A percentile compares a stretch with the other conserved stretches of the same genome.
These are phyloP conservation scores for Engraulis encrasicolus DNA, from an alignment of 2,113 vertebrate species.

Conservation along the genomic window DNA sequence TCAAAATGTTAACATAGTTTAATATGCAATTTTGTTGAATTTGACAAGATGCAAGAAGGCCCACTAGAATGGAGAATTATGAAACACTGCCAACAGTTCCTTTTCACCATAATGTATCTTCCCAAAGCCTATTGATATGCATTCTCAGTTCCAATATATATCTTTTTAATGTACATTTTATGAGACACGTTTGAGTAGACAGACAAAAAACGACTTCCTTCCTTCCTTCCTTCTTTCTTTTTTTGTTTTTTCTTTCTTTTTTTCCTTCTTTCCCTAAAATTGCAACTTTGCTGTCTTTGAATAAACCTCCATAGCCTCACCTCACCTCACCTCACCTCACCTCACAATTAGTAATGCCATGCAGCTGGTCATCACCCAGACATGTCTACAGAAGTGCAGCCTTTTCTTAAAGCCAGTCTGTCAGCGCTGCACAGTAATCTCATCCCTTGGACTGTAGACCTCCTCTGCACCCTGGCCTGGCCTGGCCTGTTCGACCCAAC, in stretches of 20 bases:
- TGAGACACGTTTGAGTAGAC: no score
- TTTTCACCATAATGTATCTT: no score
- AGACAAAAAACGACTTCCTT: neutral
- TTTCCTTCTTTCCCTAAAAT: neutral
- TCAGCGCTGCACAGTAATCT: slow-evolving; percentile 7
- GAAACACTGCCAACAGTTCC: no score
- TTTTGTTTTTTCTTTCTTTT: neutral
- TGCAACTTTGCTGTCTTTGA: neutral
- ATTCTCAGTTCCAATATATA: no score
- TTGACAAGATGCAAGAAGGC: no score
- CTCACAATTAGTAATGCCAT: neutral
- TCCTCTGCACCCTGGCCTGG: no score
- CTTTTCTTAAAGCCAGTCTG: neutral
- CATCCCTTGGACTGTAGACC: neutral
- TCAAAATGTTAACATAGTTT: no score
- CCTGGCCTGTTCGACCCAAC: no score
- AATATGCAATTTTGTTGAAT: no score
- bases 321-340: neutral
- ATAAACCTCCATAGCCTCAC: neutral
- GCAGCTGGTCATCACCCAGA: neutral
- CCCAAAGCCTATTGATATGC: no score
- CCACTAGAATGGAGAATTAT: no score
- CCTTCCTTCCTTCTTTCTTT: neutral
- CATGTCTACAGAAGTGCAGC: neutral
- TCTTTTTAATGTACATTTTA: no score